Evolutionary conservation across 2,888 invertebrate species (phyloP), one percentile per base, ranked within the genome.

Genomic region (Bimastos eiseni): DNA sequence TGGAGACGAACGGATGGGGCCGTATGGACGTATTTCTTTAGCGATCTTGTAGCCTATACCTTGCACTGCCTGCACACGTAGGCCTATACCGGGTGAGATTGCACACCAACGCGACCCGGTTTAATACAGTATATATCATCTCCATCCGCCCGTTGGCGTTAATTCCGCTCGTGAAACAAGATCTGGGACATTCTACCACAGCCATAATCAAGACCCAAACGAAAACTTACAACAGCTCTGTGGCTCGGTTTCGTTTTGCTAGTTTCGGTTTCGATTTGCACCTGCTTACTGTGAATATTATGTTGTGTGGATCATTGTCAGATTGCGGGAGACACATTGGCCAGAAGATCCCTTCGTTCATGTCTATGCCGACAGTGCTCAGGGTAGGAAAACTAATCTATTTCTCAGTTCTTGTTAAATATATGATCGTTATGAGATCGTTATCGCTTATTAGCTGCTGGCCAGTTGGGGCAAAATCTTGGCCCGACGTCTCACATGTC

Each of bases 311-410:
- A 15, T 33, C 36, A 3, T 90, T 90, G 88, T 34, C 90, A 92
- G 92, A 91, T 90, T 92, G 92, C 88, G 37, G 88, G 30, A 38
- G 91, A 36, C 86, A 88, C 17, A 83, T 92, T 30, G 89, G 84
- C 30, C 86, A 92, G 33, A 90, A 55, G 44, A 90, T 92, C 38
- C 92, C 92, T 4, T 88, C 89, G n/a, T 92, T 89, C 88, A 90
- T 92, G 90, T 83, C 88, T 37, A 84, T 91, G 88, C 92, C 92
- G n/a, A 91, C 70, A 24, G 90, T 90, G 17, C 88, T 92, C 34
- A 37, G 92, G 91, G 92, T 92, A 70, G 91, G 92, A 83, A 83
- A 41, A n/a, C 21, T 21, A 24, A 49, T 49, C 49, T 15, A 49
- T 49, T 24, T 49, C 49, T 49, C 24, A 15, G n/a, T n/a, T n/a